Percentiles rank a stretch among this genome's conserved stretches.
Conservation (phyloP, 2,113 vertebrate species). For the Typhlomys cinereus region DNA sequence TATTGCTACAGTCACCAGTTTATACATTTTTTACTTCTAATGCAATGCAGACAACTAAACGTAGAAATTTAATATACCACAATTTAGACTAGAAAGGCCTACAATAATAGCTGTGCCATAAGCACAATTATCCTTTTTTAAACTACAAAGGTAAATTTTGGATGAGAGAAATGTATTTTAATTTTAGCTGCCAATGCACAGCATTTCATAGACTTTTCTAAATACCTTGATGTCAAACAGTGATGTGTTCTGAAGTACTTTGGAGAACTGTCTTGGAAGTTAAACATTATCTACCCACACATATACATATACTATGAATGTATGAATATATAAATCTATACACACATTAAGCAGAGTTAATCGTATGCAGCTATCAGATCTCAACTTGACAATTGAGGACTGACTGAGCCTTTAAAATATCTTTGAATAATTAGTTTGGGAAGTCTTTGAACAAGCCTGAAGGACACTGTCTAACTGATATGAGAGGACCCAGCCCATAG, state of each 20-base stretch:
- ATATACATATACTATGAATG: background rate
- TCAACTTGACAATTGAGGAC: too few relatives aligned
- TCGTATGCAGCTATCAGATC: too few relatives aligned
- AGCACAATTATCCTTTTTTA: background rate
- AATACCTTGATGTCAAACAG: background rate
- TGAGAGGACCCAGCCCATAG: too few relatives aligned
- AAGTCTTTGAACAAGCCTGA: too few relatives aligned
- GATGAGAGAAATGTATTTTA: background rate
- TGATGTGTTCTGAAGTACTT: background rate
- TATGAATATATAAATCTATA: background rate
- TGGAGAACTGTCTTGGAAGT: background rate
- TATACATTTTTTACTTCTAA: background rate
- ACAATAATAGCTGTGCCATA: background rate
- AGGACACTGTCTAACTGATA: too few relatives aligned
- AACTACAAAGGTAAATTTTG: constrained; percentile 29
- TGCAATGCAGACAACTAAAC: background rate
- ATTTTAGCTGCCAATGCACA: background rate
- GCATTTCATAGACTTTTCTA: background rate
- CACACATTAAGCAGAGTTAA: too few relatives aligned
- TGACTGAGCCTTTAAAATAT: too few relatives aligned
- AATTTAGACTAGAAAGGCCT: background rate
- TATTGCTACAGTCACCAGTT: background rate
- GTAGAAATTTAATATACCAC: background rate
- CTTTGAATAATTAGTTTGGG: too few relatives aligned
- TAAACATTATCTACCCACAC: background rate